Percentiles rank a stretch among this genome's conserved stretches.
Conservation (phyloP, 2,113 vertebrate genomes). For the Poeciliopsis retropinna region DNA sequence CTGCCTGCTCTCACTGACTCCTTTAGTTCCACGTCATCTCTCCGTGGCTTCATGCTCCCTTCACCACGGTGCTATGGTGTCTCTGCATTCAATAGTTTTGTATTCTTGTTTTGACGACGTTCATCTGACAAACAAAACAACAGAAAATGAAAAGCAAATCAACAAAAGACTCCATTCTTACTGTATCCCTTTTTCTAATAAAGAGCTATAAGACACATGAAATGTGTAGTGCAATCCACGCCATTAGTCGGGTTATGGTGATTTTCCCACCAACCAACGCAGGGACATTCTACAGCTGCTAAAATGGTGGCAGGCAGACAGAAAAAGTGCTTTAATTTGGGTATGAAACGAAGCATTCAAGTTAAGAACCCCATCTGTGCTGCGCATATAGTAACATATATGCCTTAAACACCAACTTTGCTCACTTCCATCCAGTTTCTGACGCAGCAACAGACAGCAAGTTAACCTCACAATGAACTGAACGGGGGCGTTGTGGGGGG, state of each 20-base stretch:
- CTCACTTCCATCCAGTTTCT: slow-evolving; percentile 7
- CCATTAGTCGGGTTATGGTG: too few relatives aligned
- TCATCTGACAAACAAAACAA: background rate
- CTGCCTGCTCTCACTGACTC: slow-evolving; percentile 20
- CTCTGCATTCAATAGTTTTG: background rate
- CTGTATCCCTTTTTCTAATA: too few relatives aligned
- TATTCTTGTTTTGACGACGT: background rate
- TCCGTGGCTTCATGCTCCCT: slow-evolving; percentile 8
- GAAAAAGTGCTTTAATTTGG: background rate
- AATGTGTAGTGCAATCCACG: background rate
- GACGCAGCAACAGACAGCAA: background rate
- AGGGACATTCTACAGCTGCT: background rate
- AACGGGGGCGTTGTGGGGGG: background rate
- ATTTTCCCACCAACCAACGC: too few relatives aligned
- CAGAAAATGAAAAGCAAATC: background rate
- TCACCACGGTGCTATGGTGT: slow-evolving; percentile 7
- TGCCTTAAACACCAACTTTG: slow-evolving; percentile 8
- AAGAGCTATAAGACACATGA: too few relatives aligned
- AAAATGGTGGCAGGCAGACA: background rate
- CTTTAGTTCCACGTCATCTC: slow-evolving; percentile 7
- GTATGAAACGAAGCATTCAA: slow-evolving; percentile 6
- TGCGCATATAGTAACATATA: background rate
- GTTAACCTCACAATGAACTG: slow-evolving; percentile 4
- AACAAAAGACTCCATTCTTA: too few relatives aligned
- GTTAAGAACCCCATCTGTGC: slow-evolving; percentile 25